Conservation (phyloP, 2,113 vertebrate species). For the Macroglossus sobrinus region DNA sequence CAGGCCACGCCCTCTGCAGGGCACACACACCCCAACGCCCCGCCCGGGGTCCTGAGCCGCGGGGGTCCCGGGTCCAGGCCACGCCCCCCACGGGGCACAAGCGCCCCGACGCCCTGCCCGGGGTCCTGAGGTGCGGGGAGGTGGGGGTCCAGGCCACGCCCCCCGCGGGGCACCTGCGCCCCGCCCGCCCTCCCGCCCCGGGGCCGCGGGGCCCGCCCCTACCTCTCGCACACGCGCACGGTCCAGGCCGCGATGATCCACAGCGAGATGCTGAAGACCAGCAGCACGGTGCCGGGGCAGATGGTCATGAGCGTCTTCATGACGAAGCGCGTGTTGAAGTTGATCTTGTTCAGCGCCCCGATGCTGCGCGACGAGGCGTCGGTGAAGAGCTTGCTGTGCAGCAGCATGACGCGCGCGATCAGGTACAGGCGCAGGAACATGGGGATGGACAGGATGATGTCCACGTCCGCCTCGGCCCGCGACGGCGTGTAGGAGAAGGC, state of each 20-base stretch:
- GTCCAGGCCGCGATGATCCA: conserved; percentile 99
- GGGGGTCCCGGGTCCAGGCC: no score
- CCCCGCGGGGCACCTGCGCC: neutral
- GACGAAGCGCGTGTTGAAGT: conserved; percentile 99
- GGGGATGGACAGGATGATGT: conserved; percentile 98
- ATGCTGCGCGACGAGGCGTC: conserved; percentile 84
- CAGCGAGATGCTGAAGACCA: conserved; percentile 99
- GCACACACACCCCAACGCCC: no score
- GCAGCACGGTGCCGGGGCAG: conserved; percentile 97
- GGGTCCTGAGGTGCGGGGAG: no score
- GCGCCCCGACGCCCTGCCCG: no score
- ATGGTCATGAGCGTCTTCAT: conserved; percentile 99
- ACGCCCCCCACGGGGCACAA: no score
- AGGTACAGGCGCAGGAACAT: conserved; percentile 99
- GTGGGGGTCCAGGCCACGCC: no score
- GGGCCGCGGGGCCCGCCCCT: neutral
- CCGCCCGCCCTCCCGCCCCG: neutral
- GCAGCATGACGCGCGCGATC: conserved; percentile 97
- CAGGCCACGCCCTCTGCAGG: no score
- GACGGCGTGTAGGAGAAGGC: conserved; percentile 96
- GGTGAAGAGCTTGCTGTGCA: conserved; percentile 99
- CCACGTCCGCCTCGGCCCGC: conserved; percentile 95
- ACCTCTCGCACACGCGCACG: conserved; percentile 98
- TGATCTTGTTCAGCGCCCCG: conserved; percentile 91
- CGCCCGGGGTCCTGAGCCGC: no score